Percentiles rank a stretch among this genome's conserved stretches.
phyloP scores from a whole-genome alignment of 1,140 invertebrate genomes.

The Trichogramma pretiosum region DNA sequence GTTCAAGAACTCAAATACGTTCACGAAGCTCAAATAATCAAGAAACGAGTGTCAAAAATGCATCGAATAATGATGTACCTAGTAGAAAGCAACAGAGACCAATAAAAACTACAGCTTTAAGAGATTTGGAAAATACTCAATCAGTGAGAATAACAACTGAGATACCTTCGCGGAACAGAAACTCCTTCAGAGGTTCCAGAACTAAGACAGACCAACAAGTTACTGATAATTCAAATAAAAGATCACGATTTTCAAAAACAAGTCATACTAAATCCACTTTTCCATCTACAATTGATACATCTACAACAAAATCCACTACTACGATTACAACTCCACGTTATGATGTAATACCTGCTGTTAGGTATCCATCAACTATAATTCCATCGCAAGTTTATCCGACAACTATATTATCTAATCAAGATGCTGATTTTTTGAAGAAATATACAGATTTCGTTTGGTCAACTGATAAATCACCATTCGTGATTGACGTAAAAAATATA shows the following conservation, averaged over 20 bases:
- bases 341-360: no score
- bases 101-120: conserved; percentile 5
- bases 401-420: no score
- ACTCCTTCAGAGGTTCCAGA: conserved; percentile 16
- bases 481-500: conserved; percentile 17
- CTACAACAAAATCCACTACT: not conserved
- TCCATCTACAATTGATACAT: not conserved
- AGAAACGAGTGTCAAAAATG: conserved; percentile 1
- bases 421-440: no score
- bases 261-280: no score
- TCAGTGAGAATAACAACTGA: conserved; percentile 24
- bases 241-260: not conserved
- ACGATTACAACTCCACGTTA: no score
- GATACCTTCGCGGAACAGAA: conserved; percentile 8
- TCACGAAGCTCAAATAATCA: conserved; percentile 8
- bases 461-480: conserved; percentile 6
- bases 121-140: conserved; percentile 23
- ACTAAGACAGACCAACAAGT: conserved; percentile 10
- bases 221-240: conserved; percentile 2
- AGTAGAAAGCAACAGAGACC: conserved; percentile 14
- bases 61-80: not conserved
- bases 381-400: no score
- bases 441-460: no score
- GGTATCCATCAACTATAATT: no score
- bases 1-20: conserved; percentile 26